These are phyloP conservation scores for Arrhamphus sclerolepis DNA, from an alignment of 2,797 vertebrate genomes.

Conservation along the genomic window DNA sequence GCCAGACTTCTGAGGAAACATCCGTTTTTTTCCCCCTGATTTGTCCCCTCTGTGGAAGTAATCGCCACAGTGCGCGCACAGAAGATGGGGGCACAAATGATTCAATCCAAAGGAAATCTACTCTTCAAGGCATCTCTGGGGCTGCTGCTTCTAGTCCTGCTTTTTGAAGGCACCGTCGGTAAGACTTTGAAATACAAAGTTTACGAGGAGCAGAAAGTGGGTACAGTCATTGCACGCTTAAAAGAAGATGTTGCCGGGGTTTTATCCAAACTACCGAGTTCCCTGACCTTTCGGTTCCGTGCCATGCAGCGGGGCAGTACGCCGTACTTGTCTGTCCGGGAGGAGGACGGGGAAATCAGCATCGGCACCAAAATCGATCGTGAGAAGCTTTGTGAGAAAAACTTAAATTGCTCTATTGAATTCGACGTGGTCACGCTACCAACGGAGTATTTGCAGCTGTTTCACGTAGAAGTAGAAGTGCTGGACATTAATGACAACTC, in stretches of 20 bases:
- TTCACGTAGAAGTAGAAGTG: conserved; percentile 95
- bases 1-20: conserved; percentile 64
- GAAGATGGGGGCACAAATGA: conserved; percentile 63
- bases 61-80: conserved; percentile 30
- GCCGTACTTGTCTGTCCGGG: conserved; percentile 87
- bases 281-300: conserved; percentile 88
- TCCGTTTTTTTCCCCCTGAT: background rate
- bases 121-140: conserved; percentile 55
- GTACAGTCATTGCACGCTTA: conserved; percentile 89
- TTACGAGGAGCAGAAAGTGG: conserved; percentile 95
- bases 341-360: conserved; percentile 94
- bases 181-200: conserved; percentile 95
- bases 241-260: conserved; percentile 90
- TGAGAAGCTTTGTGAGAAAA: conserved; percentile 94
- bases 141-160: conserved; percentile 64
- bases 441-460: conserved; percentile 93
- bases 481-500: conserved; percentile 98
- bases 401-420: conserved; percentile 94
- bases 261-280: conserved; percentile 86
- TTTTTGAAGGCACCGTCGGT: conserved; percentile 65
- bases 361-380: conserved; percentile 93
- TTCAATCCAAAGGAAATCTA: conserved; percentile 52
- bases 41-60: conserved; percentile 50
- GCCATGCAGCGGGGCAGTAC: conserved; percentile 91
- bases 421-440: conserved; percentile 97